Evolutionary conservation across 2,113 vertebrate species (phyloP), one percentile per base, ranked within the genome.

Genomic region (Oryzias celebensis): DNA sequence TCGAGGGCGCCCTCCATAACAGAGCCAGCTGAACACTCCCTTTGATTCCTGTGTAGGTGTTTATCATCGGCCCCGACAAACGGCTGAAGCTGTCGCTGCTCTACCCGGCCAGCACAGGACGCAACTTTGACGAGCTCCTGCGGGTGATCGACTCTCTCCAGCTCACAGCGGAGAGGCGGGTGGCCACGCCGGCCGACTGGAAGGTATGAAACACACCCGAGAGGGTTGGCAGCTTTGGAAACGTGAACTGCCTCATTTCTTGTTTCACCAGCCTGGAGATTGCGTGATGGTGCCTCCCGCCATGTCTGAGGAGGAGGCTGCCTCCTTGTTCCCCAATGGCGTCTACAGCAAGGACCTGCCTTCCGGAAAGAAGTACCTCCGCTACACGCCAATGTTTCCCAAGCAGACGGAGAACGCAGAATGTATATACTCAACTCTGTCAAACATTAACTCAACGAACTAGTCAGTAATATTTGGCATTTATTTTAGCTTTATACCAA

Each of bases 91-190:
- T 98, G 20, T 98, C 96, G 0, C 83, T 98, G 73, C 93, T 98
- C 52, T 98, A 98, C 64, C 96, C 96, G 17, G 94, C 94, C 26
- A 95, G 94, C 71, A 98, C 96, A 0, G 96, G 96, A 18, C 94
- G 95, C 59, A 98, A 96, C 78, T 98, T 98, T 43, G 93, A 96
- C 62, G 96, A 98, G 91, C 95, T 98, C 78, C 82, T 98, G 66
- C 86, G 96, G 31, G 96, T 94, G 52, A 76, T 98, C 20, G 94
- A 94, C 72, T 97, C 96, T 1, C 91, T 98, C 36, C 96, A 98
- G 91, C 83, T 96, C 73, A 98, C 96, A 0, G 93, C 93, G 0
- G 77, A 85, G 43, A 94, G 90, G 66, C 91, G 85, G 28, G 94
- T 98, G 0, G 93, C 96, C 26, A 98, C 96, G 1, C 96, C 96